Base-by-base conservation (phyloP, 2,113 vertebrate species). In the Pteruthius melanotis region DNA sequence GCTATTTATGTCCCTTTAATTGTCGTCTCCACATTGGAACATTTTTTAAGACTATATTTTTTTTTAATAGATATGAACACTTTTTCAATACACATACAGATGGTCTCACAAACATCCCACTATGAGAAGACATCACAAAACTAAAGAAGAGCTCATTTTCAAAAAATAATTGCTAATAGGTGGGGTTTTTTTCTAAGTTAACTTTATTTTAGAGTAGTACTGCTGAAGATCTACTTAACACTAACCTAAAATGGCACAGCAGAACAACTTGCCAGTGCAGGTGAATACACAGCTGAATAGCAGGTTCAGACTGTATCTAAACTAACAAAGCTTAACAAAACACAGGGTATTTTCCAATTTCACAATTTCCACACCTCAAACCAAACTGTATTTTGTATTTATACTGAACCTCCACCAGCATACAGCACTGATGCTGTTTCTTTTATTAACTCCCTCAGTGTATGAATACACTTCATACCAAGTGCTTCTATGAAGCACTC, bases 161-260 rank as follows among this genome's bases (percentile, higher is more conserved):
- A 47, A 60, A 60, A 37, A 63, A 33, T 3, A 50, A 70, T 47
- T 19, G 47, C 15, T 20, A 74, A 39, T 1, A 60, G 21, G 9
- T 70, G 13, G 11, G 1, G 0, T 0, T 4, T 52, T 69, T 57
- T 61, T 15, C 19, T 28, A 37, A n/a, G 19, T 35, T 59, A 39
- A n/a, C 22, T 35, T 35, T 65, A 56, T 8, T 83, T 63, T 8
- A 89, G 10, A 2, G 3, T 19, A 50, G 18, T 53, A 61, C 5
- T 78, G 26, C 44, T 64, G 35, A 63, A 69, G 16, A 65, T 53
- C 37, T 81, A 61, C 27, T 74, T 60, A 76, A 35, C 44, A 15
- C 23, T 52, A 89, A 52, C 16, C 19, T 56, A 35, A 72, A 76
- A 80, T 14, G 6, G 19, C 44, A 72, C 9, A 86, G 39, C 9